Percentiles rank a stretch among this genome's conserved stretches.
These are phyloP conservation scores for Gambelia wislizenii DNA, from an alignment of 2,797 vertebrate species.

Conservation along the genomic window DNA sequence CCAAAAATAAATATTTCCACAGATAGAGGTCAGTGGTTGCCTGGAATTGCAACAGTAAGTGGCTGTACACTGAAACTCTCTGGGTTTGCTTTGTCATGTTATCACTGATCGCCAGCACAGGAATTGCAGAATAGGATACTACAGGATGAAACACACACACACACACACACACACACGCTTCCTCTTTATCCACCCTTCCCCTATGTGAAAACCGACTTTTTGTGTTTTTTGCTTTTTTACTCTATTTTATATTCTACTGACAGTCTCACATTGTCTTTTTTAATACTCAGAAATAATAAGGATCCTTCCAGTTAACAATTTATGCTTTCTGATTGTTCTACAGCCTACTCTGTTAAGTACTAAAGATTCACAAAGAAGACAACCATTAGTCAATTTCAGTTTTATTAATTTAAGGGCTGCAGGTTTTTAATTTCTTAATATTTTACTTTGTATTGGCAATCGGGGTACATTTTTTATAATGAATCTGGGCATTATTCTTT, in stretches of 20 bases:
- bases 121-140: slow-evolving; percentile 49
- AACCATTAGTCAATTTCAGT: slow-evolving; percentile 68
- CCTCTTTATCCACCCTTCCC: slow-evolving; percentile 12
- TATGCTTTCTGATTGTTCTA: slow-evolving; percentile 61
- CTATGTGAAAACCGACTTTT: slow-evolving; percentile 33
- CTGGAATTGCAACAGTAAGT: slow-evolving; percentile 83
- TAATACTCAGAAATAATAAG: slow-evolving; percentile 66
- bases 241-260: slow-evolving; percentile 61
- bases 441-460: slow-evolving; percentile 67
- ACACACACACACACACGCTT: slow-evolving; percentile 19
- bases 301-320: slow-evolving; percentile 65
- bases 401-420: slow-evolving; percentile 71
- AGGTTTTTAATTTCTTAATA: slow-evolving; percentile 71
- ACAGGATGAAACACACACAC: slow-evolving; percentile 39
- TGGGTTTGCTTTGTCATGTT: slow-evolving; percentile 79
- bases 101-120: slow-evolving; percentile 75
- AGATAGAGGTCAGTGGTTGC: slow-evolving; percentile 84
- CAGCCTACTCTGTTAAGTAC: slow-evolving; percentile 60
- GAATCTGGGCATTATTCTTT: slow-evolving; percentile 69
- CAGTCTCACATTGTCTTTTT: slow-evolving; percentile 64
- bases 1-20: slow-evolving; percentile 82
- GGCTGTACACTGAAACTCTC: slow-evolving; percentile 67
- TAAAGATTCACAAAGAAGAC: slow-evolving; percentile 72
- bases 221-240: slow-evolving; percentile 67
- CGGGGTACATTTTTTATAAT: slow-evolving; percentile 60